A percentile compares a stretch with the other conserved stretches of the same genome.
phyloP scores from a whole-genome alignment of 2,888 invertebrate genomes.

The Synergus gifuensis region DNA sequence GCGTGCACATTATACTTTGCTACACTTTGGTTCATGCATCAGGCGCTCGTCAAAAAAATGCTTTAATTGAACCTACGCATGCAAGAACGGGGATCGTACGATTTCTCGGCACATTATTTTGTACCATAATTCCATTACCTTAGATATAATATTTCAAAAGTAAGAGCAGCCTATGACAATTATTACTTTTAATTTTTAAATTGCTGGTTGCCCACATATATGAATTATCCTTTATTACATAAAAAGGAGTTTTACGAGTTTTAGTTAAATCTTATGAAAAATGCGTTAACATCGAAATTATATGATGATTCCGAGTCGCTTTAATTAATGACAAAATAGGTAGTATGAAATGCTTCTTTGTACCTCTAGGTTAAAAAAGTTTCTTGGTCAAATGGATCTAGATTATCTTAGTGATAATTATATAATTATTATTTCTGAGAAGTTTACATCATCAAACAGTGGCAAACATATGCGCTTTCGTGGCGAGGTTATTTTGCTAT shows the following conservation, averaged over 20 bases:
- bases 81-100: slow-evolving; percentile 40
- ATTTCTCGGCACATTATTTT: slow-evolving; percentile 39
- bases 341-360: neutral
- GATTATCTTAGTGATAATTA: slow-evolving; percentile 35
- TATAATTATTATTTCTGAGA: slow-evolving; percentile 28
- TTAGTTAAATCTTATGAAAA: too few relatives aligned
- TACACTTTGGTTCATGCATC: slow-evolving; percentile 35
- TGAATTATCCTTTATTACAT: neutral
- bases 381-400: neutral
- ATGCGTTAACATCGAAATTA: too few relatives aligned
- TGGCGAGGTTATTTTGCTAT: neutral
- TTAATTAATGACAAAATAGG: too few relatives aligned
- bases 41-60: slow-evolving; percentile 36
- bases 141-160: slow-evolving; percentile 29
- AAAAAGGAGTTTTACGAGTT: too few relatives aligned
- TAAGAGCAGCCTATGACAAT: slow-evolving; percentile 32
- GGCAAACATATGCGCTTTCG: neutral
- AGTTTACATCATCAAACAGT: slow-evolving; percentile 17
- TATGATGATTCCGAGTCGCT: too few relatives aligned
- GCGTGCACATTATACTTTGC: slow-evolving; percentile 39
- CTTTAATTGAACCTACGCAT: slow-evolving; percentile 41
- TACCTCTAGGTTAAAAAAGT: neutral
- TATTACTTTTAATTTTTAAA: slow-evolving; percentile 28
- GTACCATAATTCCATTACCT: slow-evolving; percentile 36
- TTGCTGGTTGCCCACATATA: slow-evolving; percentile 7